Conservation (phyloP, 2,113 vertebrate species). For the Microtus oregoni region DNA sequence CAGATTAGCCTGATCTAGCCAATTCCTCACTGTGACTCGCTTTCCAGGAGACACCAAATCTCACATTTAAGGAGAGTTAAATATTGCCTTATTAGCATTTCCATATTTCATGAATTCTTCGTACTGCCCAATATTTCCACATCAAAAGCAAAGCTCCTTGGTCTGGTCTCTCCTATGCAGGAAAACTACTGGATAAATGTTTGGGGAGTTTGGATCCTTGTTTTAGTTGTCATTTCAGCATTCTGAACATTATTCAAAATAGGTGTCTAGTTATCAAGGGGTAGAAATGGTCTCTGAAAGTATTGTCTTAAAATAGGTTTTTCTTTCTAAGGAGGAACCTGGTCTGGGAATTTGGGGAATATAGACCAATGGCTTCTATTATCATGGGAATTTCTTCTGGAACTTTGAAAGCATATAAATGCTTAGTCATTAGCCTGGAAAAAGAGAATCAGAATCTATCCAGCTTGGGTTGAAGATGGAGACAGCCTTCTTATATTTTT, state of each 20-base stretch:
- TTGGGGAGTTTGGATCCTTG: not conserved
- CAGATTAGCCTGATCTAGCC: not conserved
- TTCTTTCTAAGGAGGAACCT: not conserved
- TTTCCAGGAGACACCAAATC: not conserved
- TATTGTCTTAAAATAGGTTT: not conserved
- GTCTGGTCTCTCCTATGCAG: not conserved
- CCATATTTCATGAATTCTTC: conserved; percentile 21
- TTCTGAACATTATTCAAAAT: not conserved
- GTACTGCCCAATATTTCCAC: not conserved
- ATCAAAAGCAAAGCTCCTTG: conserved; percentile 23
- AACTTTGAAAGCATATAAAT: not conserved
- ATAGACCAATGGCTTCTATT: not conserved
- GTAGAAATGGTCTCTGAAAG: not conserved
- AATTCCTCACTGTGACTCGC: not conserved
- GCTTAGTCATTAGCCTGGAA: not conserved
- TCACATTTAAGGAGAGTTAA: not conserved
- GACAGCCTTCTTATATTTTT: not conserved
- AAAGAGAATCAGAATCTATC: not conserved
- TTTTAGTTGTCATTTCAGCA: conserved; percentile 14
- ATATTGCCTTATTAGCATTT: not conserved
- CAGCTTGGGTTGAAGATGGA: not conserved
- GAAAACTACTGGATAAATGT: not conserved
- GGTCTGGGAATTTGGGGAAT: not conserved
- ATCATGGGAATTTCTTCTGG: not conserved
- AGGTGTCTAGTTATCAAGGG: not conserved